Base-by-base conservation (phyloP, 2,797 vertebrate genomes). In the Arnoldichthys spilopterus region DNA sequence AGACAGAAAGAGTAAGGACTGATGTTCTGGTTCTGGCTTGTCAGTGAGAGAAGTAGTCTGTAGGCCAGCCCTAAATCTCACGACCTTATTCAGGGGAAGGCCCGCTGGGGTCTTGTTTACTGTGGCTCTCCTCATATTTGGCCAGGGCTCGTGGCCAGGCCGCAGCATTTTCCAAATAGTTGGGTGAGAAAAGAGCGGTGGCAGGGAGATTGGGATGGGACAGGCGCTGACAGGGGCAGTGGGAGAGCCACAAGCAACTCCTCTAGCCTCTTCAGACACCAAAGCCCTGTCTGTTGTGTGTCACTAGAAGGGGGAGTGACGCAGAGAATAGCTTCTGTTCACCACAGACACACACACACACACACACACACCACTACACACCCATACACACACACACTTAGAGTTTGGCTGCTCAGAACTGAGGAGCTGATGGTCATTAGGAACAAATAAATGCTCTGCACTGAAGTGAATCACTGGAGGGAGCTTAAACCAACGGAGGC, bases 121-220 rank as follows among this genome's bases (percentile, higher is more conserved):
- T 71, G 81, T 84, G 83, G 77, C 86, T 84, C 83, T 87, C 74
- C 32, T 91, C 91, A 88, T 92, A 91, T 92, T 92, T 93, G 90
- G 89, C 87, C 85, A 84, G 81, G 83, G 90, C 88, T 86, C 86
- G 82, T 26, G 40, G 87, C 90, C 62, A 64, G n/a, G 62, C 86
- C 51, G 75, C 75, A 26, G 76, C 85, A 87, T 88, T 87, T 87
- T 83, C 84, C 76, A 73, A 86, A 89, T 88, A 78, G 82, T 79
- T 87, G 67, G 75, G 77, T 84, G 83, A 72, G 81, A 81, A 85
- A 85, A 63, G 78, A 77, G 78, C 76, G 76, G 77, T 43, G 72
- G 74, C 81, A 73, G 85, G 70, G 85, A 84, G 85, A 84, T 85
- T 63, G 86, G 81, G 82, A 72, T 76, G 64, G 68, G 75, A 82